phyloP scores from a whole-genome alignment of 2,113 vertebrate genomes.

The Haliaeetus leucogaster region DNA sequence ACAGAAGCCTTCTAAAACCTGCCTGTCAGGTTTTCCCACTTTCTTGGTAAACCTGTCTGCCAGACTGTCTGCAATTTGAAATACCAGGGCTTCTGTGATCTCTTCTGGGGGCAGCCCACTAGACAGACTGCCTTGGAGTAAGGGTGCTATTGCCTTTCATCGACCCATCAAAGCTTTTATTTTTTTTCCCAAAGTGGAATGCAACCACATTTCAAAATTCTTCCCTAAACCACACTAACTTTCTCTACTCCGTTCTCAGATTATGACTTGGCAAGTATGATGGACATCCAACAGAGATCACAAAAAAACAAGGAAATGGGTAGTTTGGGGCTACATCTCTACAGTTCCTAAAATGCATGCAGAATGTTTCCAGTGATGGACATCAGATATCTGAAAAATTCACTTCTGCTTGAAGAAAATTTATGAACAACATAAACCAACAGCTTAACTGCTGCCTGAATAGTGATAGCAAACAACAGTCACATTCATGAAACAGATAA shows the following conservation, averaged over 20 bases:
- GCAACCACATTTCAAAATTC: not conserved
- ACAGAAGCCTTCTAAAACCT: not conserved
- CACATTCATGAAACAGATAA: not conserved
- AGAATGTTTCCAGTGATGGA: not conserved
- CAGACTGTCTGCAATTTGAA: not conserved
- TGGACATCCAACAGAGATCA: not conserved
- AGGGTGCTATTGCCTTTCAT: constrained; percentile 10
- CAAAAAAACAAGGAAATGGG: not conserved
- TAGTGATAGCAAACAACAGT: not conserved
- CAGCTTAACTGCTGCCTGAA: not conserved
- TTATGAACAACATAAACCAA: not conserved
- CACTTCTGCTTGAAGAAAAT: not conserved
- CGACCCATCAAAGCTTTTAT: not conserved
- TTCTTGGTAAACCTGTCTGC: not conserved
- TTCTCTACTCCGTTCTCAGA: not conserved
- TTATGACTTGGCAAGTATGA: not conserved
- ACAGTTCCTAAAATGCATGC: not conserved
- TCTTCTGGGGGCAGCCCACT: not conserved
- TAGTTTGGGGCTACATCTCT: not conserved
- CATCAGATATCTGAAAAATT: not conserved
- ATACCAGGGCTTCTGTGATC: constrained; percentile 1
- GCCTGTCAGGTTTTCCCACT: not conserved
- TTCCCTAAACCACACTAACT: not conserved
- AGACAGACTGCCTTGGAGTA: not conserved
- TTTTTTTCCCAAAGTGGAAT: not conserved